Percentiles rank a stretch among this genome's conserved stretches.
These are phyloP conservation scores for Himalopsyche japonica DNA, from an alignment of 2,888 invertebrate genomes.

Conservation along the genomic window DNA sequence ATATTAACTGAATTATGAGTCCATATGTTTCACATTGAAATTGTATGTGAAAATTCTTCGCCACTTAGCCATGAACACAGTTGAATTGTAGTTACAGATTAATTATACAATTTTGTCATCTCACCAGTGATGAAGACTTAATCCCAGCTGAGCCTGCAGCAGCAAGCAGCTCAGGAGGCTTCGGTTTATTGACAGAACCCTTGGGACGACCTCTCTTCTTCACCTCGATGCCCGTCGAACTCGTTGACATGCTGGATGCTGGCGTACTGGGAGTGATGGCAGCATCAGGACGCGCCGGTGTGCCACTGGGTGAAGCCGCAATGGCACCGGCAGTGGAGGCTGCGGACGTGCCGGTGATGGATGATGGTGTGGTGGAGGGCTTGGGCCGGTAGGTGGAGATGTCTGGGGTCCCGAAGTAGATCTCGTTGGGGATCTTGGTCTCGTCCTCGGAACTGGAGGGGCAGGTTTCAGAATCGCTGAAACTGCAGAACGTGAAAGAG, in stretches of 20 bases:
- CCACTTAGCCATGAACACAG: too few relatives aligned
- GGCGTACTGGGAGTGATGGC: not conserved
- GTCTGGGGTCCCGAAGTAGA: conserved; percentile 42
- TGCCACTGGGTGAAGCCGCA: not conserved
- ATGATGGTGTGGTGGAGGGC: not conserved
- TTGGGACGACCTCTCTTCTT: conserved; percentile 59
- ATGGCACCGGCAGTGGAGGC: not conserved
- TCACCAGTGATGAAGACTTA: not conserved
- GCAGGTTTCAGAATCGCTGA: conserved; percentile 29
- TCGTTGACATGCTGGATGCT: not conserved
- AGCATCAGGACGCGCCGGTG: not conserved
- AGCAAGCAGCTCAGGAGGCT: conserved; percentile 45
- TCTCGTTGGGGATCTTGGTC: conserved; percentile 40
- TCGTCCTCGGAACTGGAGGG: conserved; percentile 38
- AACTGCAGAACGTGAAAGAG: conserved; percentile 8
- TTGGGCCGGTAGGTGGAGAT: conserved; percentile 28
- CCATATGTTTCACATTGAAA: too few relatives aligned
- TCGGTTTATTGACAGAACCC: conserved; percentile 59
- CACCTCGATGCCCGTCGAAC: conserved; percentile 45
- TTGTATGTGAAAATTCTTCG: too few relatives aligned
- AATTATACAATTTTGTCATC: not conserved
- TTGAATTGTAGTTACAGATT: too few relatives aligned
- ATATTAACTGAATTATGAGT: too few relatives aligned
- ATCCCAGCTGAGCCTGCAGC: conserved; percentile 12
- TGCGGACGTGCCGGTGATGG: not conserved